These are phyloP conservation scores for Octopus bimaculoides DNA, from an alignment of 1,140 invertebrate species.

Conservation along the genomic window DNA sequence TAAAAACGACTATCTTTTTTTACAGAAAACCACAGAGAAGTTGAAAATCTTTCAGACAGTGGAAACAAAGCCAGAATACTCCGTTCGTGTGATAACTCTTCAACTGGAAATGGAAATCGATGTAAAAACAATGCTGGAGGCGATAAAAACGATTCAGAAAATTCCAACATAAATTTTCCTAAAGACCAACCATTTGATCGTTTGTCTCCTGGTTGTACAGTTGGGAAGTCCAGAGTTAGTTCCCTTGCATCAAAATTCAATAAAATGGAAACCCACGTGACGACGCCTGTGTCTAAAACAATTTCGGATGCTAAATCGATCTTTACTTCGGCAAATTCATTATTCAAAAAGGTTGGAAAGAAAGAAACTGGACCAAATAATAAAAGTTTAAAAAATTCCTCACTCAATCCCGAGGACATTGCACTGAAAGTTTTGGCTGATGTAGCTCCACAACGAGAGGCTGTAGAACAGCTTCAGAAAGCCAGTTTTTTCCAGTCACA, in stretches of 20 bases:
- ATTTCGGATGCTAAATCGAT: neutral
- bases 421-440: slow-evolving; percentile 46
- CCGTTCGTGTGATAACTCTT: too few species aligned
- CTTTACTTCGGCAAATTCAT: neutral
- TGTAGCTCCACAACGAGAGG: slow-evolving; percentile 35
- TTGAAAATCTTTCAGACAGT: too few species aligned
- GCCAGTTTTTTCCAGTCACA: slow-evolving; percentile 35
- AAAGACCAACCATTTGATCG: slow-evolving; percentile 4
- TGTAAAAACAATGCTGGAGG: too few species aligned
- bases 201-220: neutral
- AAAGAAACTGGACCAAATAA: neutral
- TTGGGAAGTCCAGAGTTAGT: neutral
- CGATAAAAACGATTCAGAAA: slow-evolving; percentile 20
- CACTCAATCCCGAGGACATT: slow-evolving; percentile 36
- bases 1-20: too few species aligned
- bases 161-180: slow-evolving; percentile 16
- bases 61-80: too few species aligned
- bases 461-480: slow-evolving; percentile 43
- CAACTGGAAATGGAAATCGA: too few species aligned
- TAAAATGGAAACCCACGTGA: neutral
- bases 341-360: slow-evolving; percentile 1
- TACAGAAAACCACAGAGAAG: too few species aligned
- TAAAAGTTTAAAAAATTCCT: neutral
- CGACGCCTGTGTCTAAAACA: neutral
- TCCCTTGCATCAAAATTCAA: slow-evolving; percentile 4